Percentiles rank a stretch among this genome's conserved stretches.
phyloP scores from a whole-genome alignment of 2,113 vertebrate genomes.

The Glaucidium brasilianum region DNA sequence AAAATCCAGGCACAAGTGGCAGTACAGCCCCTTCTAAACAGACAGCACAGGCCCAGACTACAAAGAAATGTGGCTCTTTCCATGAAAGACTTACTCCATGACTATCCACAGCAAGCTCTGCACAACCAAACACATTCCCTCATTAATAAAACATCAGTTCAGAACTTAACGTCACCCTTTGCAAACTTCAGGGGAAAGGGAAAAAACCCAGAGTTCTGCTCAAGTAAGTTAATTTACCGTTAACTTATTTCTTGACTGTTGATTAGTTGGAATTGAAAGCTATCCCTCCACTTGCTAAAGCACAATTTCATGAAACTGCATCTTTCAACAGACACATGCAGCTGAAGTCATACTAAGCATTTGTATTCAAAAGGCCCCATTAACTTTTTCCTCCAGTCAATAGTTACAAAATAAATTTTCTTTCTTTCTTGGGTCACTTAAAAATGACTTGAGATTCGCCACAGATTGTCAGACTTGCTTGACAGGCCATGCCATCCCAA shows the following conservation, averaged over 20 bases:
- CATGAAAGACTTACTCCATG: not conserved
- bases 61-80: not conserved
- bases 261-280: not conserved
- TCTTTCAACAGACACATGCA: not conserved
- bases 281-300: not conserved
- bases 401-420: not conserved
- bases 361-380: not conserved
- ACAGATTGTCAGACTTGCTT: not conserved
- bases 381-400: not conserved
- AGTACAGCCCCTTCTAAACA: not conserved
- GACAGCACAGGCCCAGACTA: not conserved
- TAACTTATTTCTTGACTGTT: not conserved
- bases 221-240: not conserved
- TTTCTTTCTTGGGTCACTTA: not conserved
- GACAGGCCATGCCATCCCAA: not conserved
- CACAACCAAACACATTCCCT: not conserved
- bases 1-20: not conserved
- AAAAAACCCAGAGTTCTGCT: not conserved
- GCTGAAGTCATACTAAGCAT: not conserved
- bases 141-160: not conserved
- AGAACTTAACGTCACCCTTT: not conserved
- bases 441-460: not conserved
- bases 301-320: not conserved
- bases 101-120: not conserved
- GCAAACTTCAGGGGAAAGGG: not conserved